Percentiles rank a stretch among this genome's conserved stretches.
phyloP scores from a whole-genome alignment of 1,140 invertebrate genomes.

The Zaprionus tsacasi region DNA sequence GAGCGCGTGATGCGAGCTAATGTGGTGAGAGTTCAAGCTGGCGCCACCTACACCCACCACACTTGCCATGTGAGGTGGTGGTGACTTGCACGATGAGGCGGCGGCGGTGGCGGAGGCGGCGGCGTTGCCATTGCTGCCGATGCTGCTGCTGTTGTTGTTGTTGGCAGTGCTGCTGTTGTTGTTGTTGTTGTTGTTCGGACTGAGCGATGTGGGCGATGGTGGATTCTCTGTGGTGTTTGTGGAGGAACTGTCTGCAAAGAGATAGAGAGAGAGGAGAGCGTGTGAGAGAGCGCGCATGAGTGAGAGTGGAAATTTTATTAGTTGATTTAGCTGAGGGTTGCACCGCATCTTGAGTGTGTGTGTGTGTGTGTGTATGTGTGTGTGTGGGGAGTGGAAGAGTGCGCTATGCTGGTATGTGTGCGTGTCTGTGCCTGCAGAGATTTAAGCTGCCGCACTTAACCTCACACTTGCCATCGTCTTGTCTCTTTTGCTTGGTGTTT shows the following conservation, averaged over 20 bases:
- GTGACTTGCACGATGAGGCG: constrained; percentile 43
- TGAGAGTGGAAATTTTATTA: constrained; percentile 56
- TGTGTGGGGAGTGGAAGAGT: constrained; percentile 13
- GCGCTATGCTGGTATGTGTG: constrained; percentile 37
- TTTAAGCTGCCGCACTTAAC: constrained; percentile 81
- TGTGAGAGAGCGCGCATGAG: constrained; percentile 17
- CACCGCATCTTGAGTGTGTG: constrained; percentile 29
- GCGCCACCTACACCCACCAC: constrained; percentile 12
- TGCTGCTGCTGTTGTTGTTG: constrained; percentile 81
- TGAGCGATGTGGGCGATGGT: constrained; percentile 81
- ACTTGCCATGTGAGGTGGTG: constrained; percentile 33
- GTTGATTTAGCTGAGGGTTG: constrained; percentile 52
- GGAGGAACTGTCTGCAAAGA: constrained; percentile 88
- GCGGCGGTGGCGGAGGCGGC: constrained; percentile 7
- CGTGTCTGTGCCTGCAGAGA: constrained; percentile 57
- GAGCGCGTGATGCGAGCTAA: constrained; percentile 50
- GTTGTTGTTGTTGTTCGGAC: constrained; percentile 65
- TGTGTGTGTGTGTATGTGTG: constrained; percentile 34
- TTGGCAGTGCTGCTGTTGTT: constrained; percentile 54
- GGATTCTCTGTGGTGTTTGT: constrained; percentile 85
- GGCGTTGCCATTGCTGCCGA: constrained; percentile 83
- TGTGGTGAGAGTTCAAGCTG: constrained; percentile 32
- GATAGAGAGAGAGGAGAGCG: constrained; percentile 68
- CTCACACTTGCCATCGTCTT: constrained; percentile 75
- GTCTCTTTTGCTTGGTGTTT: constrained; percentile 24